phyloP scores from a whole-genome alignment of 35 echinoderm and acorn worm species.

The Holothuria glaberrima region DNA sequence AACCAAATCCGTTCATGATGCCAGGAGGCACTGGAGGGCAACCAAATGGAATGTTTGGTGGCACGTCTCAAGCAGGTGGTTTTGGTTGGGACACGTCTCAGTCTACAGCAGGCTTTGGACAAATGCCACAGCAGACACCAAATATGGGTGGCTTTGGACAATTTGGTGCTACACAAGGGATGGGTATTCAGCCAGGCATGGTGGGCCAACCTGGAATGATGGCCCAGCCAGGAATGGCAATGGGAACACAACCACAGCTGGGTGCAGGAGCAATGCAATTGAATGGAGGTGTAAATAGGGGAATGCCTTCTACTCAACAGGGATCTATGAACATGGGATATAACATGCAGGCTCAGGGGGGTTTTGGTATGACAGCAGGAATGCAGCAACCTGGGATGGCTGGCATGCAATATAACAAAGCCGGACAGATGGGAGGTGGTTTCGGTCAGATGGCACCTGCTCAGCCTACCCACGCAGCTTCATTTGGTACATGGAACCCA shows the following conservation, averaged over 20 bases:
- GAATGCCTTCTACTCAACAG: neutral
- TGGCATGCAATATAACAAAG: constrained; percentile 28
- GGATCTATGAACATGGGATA: constrained; percentile 46
- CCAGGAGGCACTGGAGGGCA: neutral
- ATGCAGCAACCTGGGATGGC: neutral
- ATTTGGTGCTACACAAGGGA: neutral
- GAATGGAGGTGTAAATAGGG: constrained; percentile 24
- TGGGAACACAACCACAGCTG: constrained; percentile 15
- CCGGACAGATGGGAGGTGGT: neutral
- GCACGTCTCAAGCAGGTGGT: neutral
- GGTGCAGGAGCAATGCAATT: neutral
- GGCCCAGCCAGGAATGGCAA: constrained; percentile 14
- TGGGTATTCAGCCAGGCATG: constrained; percentile 3
- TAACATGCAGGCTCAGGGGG: constrained; percentile 34
- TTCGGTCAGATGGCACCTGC: constrained; percentile 35
- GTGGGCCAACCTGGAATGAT: constrained; percentile 5
- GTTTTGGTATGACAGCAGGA: constrained; percentile 4
- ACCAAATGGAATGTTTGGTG: constrained; percentile 17
- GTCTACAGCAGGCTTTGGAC: constrained; percentile 15
- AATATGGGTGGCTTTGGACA: constrained; percentile 26
- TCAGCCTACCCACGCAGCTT: neutral
- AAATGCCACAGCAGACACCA: constrained; percentile 7
- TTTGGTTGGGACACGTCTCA: constrained; percentile 20
- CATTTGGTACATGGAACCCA: constrained; percentile 36
- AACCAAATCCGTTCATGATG: constrained; percentile 34